Conservation (phyloP, 2,888 invertebrate genomes). For the Stenotaenia linearis region DNA sequence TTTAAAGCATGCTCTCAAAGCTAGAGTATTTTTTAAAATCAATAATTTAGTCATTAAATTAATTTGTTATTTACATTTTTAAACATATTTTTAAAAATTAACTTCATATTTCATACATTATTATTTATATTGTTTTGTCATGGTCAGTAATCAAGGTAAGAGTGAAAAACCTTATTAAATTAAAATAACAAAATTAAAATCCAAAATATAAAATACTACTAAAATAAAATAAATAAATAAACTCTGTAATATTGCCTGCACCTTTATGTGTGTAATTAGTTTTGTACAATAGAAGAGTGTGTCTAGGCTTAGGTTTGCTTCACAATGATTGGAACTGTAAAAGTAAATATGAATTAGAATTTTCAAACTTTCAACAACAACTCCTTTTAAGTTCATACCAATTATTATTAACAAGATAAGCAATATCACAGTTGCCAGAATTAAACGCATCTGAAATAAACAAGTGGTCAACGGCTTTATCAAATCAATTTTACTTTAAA, state of each 20-base stretch:
- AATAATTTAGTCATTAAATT: background rate
- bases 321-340: slow-evolving; percentile 15
- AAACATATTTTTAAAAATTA: background rate
- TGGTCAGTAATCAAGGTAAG: too few species aligned
- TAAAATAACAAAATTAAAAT: too few species aligned
- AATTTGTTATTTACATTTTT: background rate
- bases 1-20: too few species aligned
- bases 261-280: background rate
- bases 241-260: background rate
- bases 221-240: background rate
- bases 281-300: background rate
- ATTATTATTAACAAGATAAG: slow-evolving; percentile 33
- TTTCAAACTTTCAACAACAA: background rate
- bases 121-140: too few species aligned
- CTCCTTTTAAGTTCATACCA: background rate
- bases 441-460: slow-evolving; percentile 32
- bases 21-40: too few species aligned
- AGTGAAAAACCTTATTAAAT: too few species aligned
- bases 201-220: background rate
- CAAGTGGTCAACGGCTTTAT: background rate
- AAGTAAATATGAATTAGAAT: background rate
- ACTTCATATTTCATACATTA: background rate
- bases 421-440: slow-evolving; percentile 32
- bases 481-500: background rate
- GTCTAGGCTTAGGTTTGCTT: background rate